Base-by-base conservation (phyloP, 2,888 invertebrate species). In the Cotesia congregata region DNA sequence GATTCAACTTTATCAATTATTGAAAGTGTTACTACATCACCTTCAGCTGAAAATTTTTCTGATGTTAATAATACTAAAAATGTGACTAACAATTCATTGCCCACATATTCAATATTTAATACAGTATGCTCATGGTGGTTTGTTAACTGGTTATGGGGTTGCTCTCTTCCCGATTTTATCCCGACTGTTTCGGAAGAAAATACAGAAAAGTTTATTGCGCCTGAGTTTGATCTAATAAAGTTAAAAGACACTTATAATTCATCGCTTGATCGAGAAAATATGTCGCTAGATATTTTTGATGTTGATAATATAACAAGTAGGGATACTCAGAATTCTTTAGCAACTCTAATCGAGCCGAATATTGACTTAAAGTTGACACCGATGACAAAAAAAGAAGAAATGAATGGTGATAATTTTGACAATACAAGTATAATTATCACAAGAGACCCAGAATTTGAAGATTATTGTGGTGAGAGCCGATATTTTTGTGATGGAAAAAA, bases 401-500 rank as follows among this genome's bases (percentile, higher is more conserved):
- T 50, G 4, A 12, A 7, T 12, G 7, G 12, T 50, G 50, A 50
- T 50, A 50, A 50, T 12, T 50, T 50, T 7, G 12, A 50, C 1
- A 12, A 12, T 50, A 50, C 7, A 50, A 12, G 7, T 50, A 1
- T 1, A 4, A 9, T 12, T 50, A 12, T 12, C 7, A 50, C 12
- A 50, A 3, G 6, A 17, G n/a, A 17, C 6, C 62, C 15, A 62
- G 62, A 4, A 20, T 62, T 62, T 15, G 68, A 17, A 17, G 65
- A 69, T n/a, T 79, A 75, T 38, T 82, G 82, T 74, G 40, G 69
- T 61, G 74, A 75, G 1, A 77, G 80, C n/a, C 79, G 83, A 67
- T 78, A 82, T 15, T 62, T 77, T 6, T 86, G 86, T 72, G 84
- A 82, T 67, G 77, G 77, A 0, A 78, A 72, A 0, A 76, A 76